Conservation (phyloP, 2,113 vertebrate genomes). For the Mohoua ochrocephala region DNA sequence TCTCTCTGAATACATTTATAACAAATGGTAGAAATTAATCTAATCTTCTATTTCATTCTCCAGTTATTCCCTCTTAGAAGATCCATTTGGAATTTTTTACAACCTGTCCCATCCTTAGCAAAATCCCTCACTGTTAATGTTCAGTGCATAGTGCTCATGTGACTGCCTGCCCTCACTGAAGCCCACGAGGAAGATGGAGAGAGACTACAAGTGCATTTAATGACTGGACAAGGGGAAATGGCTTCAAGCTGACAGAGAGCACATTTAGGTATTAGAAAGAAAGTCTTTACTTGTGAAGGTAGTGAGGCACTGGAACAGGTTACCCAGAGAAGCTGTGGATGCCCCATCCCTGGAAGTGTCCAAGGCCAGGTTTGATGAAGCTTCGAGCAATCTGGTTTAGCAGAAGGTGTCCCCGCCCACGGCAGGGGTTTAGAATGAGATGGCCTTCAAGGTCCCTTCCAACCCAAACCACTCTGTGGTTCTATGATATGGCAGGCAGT, state of each 20-base stretch:
- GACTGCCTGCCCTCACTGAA: neutral
- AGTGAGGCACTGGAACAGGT: neutral
- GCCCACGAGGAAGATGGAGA: neutral
- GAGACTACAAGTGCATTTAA: neutral
- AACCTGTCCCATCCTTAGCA: neutral
- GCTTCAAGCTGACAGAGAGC: neutral
- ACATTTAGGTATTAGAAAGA: neutral
- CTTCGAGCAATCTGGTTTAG: neutral
- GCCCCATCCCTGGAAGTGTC: too few relatives aligned
- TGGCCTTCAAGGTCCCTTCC: neutral
- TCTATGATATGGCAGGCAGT: neutral
- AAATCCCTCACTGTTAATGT: neutral
- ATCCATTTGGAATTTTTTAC: neutral
- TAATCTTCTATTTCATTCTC: neutral
- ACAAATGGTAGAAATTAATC: neutral
- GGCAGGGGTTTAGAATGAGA: neutral
- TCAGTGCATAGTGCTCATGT: fast-evolving
- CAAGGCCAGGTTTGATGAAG: neutral
- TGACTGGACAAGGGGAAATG: neutral
- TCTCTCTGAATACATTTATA: neutral
- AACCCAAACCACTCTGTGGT: neutral
- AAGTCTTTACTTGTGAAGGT: neutral
- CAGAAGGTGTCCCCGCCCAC: neutral
- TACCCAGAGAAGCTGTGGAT: neutral
- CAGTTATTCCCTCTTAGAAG: neutral